phyloP scores from a whole-genome alignment of 2,113 vertebrate species.

The Jacana jacana region DNA sequence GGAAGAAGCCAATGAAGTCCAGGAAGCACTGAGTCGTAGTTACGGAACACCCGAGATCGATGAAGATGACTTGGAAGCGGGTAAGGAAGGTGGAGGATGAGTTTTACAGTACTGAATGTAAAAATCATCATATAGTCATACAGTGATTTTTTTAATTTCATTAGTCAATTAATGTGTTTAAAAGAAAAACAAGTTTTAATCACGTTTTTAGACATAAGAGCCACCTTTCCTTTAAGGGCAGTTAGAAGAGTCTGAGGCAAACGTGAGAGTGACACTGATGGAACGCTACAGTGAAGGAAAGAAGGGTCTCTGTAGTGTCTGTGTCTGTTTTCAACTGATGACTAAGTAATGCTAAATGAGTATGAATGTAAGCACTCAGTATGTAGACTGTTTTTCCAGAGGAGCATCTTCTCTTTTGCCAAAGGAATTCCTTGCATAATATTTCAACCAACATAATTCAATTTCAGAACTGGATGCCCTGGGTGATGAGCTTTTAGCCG shows the following conservation, averaged over 20 bases:
- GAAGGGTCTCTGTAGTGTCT: neutral
- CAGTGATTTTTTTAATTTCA: neutral
- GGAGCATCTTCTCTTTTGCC: neutral
- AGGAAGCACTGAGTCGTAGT: conserved; percentile 91
- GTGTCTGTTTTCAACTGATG: neutral
- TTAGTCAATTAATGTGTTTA: neutral
- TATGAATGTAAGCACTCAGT: neutral
- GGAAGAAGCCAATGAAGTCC: conserved; percentile 95
- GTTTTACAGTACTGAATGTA: neutral
- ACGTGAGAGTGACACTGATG: neutral
- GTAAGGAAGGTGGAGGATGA: conserved; percentile 64
- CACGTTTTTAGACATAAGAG: neutral
- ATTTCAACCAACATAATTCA: neutral
- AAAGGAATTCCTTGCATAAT: neutral
- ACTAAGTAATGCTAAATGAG: neutral
- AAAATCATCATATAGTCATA: neutral
- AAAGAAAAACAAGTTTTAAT: neutral
- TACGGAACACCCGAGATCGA: conserved; percentile 96
- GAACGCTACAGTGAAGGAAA: neutral
- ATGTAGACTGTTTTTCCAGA: neutral
- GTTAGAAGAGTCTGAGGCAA: neutral
- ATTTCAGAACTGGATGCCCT: conserved; percentile 90
- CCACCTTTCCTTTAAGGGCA: neutral
- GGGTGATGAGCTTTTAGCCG: conserved; percentile 92
- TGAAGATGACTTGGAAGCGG: conserved; percentile 95